These are phyloP conservation scores for Drosophila aff. DNA, from an alignment of 1,140 invertebrate genomes.

Conservation along the genomic window DNA sequence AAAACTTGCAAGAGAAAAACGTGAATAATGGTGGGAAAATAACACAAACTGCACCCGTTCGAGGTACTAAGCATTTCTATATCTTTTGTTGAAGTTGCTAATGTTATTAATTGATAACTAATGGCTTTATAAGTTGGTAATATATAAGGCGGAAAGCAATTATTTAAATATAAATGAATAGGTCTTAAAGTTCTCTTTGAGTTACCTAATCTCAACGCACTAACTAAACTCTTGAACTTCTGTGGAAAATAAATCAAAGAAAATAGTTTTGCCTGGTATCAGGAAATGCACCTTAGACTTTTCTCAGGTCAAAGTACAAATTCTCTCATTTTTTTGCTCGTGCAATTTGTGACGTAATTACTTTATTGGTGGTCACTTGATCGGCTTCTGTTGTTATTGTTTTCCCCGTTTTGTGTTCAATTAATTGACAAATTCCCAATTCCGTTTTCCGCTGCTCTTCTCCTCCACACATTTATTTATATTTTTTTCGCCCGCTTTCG, in stretches of 20 bases:
- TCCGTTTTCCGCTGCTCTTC: slow-evolving; percentile 23
- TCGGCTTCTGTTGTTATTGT: slow-evolving; percentile 33
- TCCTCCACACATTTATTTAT: slow-evolving; percentile 20
- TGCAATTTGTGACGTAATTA: slow-evolving; percentile 48
- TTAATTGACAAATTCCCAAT: slow-evolving; percentile 64
- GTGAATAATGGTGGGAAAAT: slow-evolving; percentile 1
- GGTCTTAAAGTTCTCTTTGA: too few relatives aligned
- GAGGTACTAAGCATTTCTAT: too few relatives aligned
- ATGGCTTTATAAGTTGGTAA: neutral
- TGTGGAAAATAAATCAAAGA: too few relatives aligned
- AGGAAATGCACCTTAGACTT: slow-evolving; percentile 35
- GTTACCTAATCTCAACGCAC: too few relatives aligned
- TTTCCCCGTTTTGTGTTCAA: slow-evolving; percentile 46
- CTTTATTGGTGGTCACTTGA: slow-evolving; percentile 38
- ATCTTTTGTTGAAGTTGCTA: neutral
- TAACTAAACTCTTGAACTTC: neutral
- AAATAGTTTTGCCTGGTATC: neutral
- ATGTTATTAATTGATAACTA: neutral
- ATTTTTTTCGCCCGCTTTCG: slow-evolving; percentile 53
- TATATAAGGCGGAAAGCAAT: neutral
- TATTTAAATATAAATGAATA: neutral
- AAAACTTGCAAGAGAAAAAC: neutral
- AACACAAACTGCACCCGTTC: neutral
- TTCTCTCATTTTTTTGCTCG: neutral
- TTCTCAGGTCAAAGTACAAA: slow-evolving; percentile 27